phyloP scores from a whole-genome alignment of 2,797 vertebrate species.

The Hydrolagus colliei region DNA sequence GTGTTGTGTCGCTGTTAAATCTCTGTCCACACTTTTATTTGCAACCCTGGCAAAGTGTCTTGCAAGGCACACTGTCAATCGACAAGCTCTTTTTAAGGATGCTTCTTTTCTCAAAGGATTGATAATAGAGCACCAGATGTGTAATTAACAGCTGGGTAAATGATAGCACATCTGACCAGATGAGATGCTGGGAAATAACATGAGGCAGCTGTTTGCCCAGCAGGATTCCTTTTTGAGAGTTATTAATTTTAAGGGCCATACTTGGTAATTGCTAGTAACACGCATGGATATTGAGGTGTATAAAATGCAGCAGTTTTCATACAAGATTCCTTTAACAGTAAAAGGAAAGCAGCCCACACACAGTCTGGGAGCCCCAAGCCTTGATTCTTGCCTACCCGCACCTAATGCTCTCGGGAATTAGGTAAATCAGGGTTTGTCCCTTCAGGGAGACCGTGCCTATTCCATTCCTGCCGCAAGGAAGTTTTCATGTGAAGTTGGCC shows the following conservation, averaged over 20 bases:
- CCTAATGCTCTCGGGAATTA: no score
- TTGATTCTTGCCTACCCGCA: no score
- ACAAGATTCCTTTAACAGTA: no score
- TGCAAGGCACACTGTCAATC: neutral
- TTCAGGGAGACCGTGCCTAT: no score
- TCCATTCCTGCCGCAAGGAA: no score
- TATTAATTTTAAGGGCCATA: neutral
- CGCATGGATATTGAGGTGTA: no score
- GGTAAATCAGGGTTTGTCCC: no score
- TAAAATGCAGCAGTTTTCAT: no score
- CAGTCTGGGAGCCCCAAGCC: no score
- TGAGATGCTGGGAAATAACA: neutral
- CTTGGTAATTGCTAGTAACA: neutral
- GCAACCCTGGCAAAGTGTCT: neutral
- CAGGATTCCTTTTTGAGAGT: neutral
- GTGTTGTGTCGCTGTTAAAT: neutral
- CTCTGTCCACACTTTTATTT: neutral
- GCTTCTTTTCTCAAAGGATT: conserved; percentile 3
- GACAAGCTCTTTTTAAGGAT: neutral
- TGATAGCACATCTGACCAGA: neutral
- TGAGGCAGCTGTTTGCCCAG: neutral
- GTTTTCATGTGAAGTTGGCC: no score
- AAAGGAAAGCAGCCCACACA: no score
- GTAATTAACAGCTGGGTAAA: neutral
- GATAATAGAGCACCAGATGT: neutral